phyloP scores from a whole-genome alignment of 2,888 invertebrate genomes.

The Chaetoderma sp. region DNA sequence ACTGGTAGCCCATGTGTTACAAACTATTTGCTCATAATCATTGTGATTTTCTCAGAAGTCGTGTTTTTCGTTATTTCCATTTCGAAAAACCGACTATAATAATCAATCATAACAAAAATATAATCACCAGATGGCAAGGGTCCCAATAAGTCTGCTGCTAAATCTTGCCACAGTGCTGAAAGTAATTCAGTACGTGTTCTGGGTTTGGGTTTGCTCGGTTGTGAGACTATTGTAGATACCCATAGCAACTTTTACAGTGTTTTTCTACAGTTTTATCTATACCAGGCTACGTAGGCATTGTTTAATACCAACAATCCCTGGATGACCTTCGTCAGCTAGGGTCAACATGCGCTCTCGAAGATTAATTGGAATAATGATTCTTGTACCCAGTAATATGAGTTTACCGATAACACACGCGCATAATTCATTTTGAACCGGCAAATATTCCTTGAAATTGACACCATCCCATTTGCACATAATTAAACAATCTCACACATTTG shows the following conservation, averaged over 20 bases:
- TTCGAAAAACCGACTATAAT: conserved; percentile 24
- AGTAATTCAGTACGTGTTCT: conserved; percentile 15
- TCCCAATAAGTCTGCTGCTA: conserved; percentile 25
- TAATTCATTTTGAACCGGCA: conserved; percentile 28
- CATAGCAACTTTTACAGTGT: conserved; percentile 1
- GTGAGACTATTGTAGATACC: conserved; percentile 13
- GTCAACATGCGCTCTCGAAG: conserved; percentile 18
- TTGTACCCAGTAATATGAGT: conserved; percentile 37
- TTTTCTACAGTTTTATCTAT: conserved; percentile 20
- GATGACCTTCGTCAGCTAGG: conserved; percentile 34
- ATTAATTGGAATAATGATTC: conserved; percentile 32
- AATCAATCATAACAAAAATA: conserved; percentile 23
- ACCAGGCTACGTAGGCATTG: conserved; percentile 31
- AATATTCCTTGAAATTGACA: conserved; percentile 27
- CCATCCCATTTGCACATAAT: neutral
- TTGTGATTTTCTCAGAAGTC: conserved; percentile 21
- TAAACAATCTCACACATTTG: conserved; percentile 1
- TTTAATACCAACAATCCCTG: conserved; percentile 29
- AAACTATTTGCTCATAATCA: conserved; percentile 9
- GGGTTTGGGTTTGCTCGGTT: conserved; percentile 16
- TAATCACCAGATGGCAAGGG: conserved; percentile 21
- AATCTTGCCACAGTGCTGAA: conserved; percentile 18
- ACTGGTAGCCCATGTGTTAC: conserved; percentile 13
- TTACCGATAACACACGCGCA: conserved; percentile 27
- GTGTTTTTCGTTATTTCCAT: conserved; percentile 11